Base-by-base conservation (phyloP, 2,888 invertebrate species). In the Micoletzkya japonica region DNA sequence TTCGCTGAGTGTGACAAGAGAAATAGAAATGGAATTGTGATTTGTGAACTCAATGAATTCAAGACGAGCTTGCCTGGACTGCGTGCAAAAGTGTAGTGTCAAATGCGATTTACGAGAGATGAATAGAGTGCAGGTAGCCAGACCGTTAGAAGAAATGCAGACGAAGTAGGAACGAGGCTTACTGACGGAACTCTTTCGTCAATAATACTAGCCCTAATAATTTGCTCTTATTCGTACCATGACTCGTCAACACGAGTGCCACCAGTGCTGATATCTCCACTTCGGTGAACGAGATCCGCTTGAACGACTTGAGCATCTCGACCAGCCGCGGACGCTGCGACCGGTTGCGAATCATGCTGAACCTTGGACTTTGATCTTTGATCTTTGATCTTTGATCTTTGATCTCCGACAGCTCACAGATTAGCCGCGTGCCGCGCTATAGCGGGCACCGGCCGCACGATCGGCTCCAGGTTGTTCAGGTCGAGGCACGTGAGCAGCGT, bases 401-500 rank as follows among this genome's bases (percentile, higher is more conserved):
- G 7, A 7, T 39, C 39, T 39, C 39, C 7, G 17, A 39, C 14
- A 30, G 28, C 58, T 58, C 14, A 58, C 58, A 36, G 36, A 7
- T 26, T 58, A 10, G 58, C 36, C 4, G 24, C 14, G 24, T 36
- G 34, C 36, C 30, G 36, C 14, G n/a, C 20, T 10, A 58, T n/a
- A 6, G 34, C 20, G 4, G 58, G 17, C 58, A 36, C 37, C 14
- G 24, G 20, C 1, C 58, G 36, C 10, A 36, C 34, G 4, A 58
- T 10, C 10, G 36, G n/a, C 7, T 1, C 10, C 24, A 61, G 60
- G 44, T 61, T 61, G 1, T 44, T 2, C 39, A 61, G 34, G 49
- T 61, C 60, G 44, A 61, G 39, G 32, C 60, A 61, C 39, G 60
- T 61, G 6, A 61, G 49, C 26, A 30, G 60, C 2, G 60, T 61